These are phyloP conservation scores for Danio albolineatus DNA, from an alignment of 2,797 vertebrate genomes.

Conservation along the genomic window DNA sequence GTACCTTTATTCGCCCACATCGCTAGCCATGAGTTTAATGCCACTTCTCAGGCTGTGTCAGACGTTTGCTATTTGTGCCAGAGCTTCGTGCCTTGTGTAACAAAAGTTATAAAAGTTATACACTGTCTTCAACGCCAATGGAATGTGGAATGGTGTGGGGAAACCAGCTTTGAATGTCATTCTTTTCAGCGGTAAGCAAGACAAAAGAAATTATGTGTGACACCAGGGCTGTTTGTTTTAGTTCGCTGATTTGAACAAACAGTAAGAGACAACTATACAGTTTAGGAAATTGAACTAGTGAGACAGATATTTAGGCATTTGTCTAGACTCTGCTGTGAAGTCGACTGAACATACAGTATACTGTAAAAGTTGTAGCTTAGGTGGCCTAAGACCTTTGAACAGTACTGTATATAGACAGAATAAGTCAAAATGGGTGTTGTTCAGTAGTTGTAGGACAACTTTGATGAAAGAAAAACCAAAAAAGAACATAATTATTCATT, in stretches of 20 bases:
- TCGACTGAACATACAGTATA: no score
- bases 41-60: neutral
- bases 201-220: neutral
- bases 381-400: no score
- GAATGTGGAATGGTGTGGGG: neutral
- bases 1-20: neutral
- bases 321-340: no score
- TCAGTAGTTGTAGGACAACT: no score
- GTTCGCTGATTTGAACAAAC: neutral
- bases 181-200: neutral
- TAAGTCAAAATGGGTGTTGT: no score
- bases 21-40: neutral
- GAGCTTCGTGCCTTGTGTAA: neutral
- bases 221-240: neutral
- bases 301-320: no score
- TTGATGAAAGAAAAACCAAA: no score
- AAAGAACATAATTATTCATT: no score
- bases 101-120: neutral
- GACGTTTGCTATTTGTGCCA: neutral
- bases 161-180: neutral
- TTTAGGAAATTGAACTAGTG: no score
- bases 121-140: neutral
- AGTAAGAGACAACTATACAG: neutral
- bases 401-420: no score
- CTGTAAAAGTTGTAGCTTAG: no score